Percentiles rank a stretch among this genome's conserved stretches.
phyloP scores from a whole-genome alignment of 1,140 invertebrate genomes.

The Halesus radiatus region DNA sequence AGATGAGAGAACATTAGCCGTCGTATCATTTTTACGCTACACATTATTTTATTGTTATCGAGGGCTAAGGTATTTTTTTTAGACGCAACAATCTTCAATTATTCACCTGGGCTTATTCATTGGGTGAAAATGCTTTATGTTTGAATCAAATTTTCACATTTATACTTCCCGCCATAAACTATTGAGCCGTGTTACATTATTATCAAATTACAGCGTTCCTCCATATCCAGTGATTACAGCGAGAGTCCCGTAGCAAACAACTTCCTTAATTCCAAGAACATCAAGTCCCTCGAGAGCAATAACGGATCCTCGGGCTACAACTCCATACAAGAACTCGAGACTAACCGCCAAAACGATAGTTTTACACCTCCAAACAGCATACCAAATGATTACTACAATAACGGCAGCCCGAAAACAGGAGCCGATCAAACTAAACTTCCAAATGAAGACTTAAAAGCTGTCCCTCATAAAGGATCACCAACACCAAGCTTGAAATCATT shows the following conservation, averaged over 20 bases:
- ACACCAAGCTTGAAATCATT: background rate
- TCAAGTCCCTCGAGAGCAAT: constrained; percentile 28
- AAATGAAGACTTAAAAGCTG: background rate
- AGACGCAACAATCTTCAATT: no score
- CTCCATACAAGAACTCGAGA: constrained; percentile 48
- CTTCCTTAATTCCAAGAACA: constrained; percentile 43
- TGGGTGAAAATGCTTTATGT: background rate
- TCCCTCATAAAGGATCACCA: background rate
- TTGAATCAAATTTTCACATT: background rate
- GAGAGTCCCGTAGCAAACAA: constrained; percentile 44
- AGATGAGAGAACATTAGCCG: no score
- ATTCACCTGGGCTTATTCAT: no score
- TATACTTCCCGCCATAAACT: background rate
- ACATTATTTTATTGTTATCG: no score
- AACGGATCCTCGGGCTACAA: constrained; percentile 45
- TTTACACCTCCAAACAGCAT: constrained; percentile 58
- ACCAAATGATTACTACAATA: background rate
- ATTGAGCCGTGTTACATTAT: constrained; percentile 26
- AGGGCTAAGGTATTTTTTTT: no score
- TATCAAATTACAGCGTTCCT: constrained; percentile 45
- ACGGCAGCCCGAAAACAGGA: constrained; percentile 12
- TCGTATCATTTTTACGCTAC: no score
- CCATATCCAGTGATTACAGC: constrained; percentile 51
- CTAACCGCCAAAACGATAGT: constrained; percentile 55
- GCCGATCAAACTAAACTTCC: background rate